Percentiles rank a stretch among this genome's conserved stretches.
Conservation (phyloP, 2,888 invertebrate species). For the Horisme vitalbata region DNA sequence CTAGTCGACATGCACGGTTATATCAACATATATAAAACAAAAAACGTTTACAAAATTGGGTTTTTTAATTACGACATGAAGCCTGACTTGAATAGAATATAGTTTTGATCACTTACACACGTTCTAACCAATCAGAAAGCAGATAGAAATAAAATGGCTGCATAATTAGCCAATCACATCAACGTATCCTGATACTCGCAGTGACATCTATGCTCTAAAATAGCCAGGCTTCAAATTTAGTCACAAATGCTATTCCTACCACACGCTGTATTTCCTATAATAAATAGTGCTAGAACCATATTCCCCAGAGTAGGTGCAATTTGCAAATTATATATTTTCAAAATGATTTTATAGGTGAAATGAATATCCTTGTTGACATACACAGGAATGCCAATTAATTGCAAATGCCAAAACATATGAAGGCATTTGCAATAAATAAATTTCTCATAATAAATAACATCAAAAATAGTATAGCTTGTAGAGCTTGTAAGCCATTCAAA, state of each 20-base stretch:
- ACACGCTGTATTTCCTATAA: slow-evolving; percentile 26
- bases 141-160: slow-evolving; percentile 6
- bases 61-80: not conserved
- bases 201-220: slow-evolving; percentile 1
- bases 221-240: slow-evolving; percentile 21
- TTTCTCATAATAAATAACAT: slow-evolving; percentile 31
- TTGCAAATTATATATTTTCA: slow-evolving; percentile 21
- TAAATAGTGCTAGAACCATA: slow-evolving; percentile 14
- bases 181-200: too few relatives aligned
- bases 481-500: slow-evolving; percentile 25
- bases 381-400: slow-evolving; percentile 39
- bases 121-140: not conserved
- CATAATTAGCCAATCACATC: slow-evolving; percentile 2
- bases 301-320: slow-evolving; percentile 20
- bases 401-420: slow-evolving; percentile 76
- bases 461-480: slow-evolving; percentile 21
- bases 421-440: slow-evolving; percentile 53
- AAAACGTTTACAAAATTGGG: not conserved
- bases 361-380: slow-evolving; percentile 42
- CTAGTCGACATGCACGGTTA: too few relatives aligned
- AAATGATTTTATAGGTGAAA: slow-evolving; percentile 67
- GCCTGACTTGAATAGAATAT: not conserved
- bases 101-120: not conserved
- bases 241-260: slow-evolving; percentile 37
- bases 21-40: slow-evolving; percentile 1